Conservation (phyloP, 2,888 invertebrate genomes). For the Pyrocoelia pectoralis region DNA sequence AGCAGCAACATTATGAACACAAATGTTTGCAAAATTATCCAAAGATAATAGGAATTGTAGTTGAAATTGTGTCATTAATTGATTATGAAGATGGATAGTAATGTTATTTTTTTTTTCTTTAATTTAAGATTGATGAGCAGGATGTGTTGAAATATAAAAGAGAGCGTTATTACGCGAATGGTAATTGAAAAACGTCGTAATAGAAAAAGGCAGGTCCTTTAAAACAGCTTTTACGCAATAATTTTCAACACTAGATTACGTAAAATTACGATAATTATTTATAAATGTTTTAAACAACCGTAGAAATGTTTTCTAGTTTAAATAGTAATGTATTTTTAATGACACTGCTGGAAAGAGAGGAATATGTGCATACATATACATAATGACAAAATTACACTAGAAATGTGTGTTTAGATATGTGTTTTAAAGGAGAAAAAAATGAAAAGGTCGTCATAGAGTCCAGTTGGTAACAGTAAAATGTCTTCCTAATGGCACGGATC, state of each 20-base stretch:
- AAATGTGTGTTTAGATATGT: background rate
- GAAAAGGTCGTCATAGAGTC: conserved; percentile 10
- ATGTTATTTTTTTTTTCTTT: background rate
- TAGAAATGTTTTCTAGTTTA: background rate
- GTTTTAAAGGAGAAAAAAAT: background rate
- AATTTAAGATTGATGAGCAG: conserved; percentile 1
- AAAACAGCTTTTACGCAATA: background rate
- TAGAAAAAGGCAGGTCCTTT: background rate
- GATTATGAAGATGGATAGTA: background rate
- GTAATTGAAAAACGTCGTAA: background rate
- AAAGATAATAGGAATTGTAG: too few relatives aligned
- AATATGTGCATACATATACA: background rate
- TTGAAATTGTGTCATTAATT: background rate
- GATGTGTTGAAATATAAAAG: background rate
- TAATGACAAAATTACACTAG: conserved; percentile 1
- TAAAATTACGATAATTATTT: background rate
- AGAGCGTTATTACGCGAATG: background rate
- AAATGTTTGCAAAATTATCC: too few relatives aligned
- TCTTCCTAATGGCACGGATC: conserved; percentile 44
- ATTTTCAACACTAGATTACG: background rate
- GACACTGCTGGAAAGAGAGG: background rate
- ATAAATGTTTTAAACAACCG: background rate
- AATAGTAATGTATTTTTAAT: conserved; percentile 9
- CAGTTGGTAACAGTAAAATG: conserved; percentile 37
- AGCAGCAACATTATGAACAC: too few relatives aligned